Evolutionary conservation across 2,797 vertebrate species (phyloP).

Genomic region (Catostomus latipinnis): DNA sequence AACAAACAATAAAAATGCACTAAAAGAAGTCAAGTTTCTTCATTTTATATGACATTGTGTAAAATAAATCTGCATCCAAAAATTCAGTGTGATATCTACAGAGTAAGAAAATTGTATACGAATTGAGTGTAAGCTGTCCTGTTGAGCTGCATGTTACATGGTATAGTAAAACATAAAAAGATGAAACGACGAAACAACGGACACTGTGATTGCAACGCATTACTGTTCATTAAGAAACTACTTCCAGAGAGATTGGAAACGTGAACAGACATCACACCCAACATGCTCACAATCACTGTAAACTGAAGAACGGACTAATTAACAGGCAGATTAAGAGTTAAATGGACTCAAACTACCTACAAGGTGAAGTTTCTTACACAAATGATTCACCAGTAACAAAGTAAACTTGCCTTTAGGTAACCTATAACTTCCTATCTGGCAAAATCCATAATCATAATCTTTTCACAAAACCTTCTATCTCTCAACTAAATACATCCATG

Average conservation of each 20-base stretch:
- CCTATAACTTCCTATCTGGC: not conserved
- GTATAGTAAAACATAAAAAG: not conserved
- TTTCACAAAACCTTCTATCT: not conserved
- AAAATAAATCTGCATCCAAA: conserved; percentile 83
- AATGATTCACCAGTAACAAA: conserved; percentile 13
- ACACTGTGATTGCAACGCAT: not conserved
- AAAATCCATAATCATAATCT: not conserved
- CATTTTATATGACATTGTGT: conserved; percentile 73
- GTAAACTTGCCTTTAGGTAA: not conserved
- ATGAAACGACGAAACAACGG: not conserved
- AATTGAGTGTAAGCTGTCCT: conserved; percentile 49
- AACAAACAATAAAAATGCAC: conserved; percentile 66
- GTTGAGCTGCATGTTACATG: conserved; percentile 34
- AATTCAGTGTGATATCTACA: conserved; percentile 91
- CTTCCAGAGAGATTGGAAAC: conserved; percentile 1
- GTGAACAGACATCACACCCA: conserved; percentile 10
- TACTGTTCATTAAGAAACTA: conserved; percentile 14
- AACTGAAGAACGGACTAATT: conserved; percentile 1
- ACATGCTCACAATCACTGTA: not conserved
- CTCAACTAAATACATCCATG: not conserved
- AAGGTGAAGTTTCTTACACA: not conserved
- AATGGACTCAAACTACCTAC: not conserved
- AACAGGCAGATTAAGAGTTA: not conserved
- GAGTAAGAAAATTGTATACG: conserved; percentile 48
- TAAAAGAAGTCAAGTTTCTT: conserved; percentile 71